Conservation (phyloP, 2,113 vertebrate species). For the Callospermophilus lateralis region DNA sequence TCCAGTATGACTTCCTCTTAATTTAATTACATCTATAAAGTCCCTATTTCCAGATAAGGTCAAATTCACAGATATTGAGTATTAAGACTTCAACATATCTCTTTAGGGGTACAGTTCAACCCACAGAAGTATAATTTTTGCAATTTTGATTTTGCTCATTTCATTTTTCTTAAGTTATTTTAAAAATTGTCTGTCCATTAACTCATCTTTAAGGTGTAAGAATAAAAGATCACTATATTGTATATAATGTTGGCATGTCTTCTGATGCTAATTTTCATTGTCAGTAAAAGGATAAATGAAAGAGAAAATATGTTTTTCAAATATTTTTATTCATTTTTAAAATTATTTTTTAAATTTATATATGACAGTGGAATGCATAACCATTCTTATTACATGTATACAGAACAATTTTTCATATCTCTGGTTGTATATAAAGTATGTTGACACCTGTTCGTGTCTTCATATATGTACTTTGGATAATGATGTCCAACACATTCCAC, state of each 20-base stretch:
- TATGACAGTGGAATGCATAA: too few relatives aligned
- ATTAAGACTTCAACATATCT: neutral
- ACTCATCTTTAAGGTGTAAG: slow-evolving; percentile 25
- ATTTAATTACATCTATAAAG: neutral
- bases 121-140: slow-evolving; percentile 7
- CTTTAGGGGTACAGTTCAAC: neutral
- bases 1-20: neutral
- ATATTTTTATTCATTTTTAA: slow-evolving; percentile 39
- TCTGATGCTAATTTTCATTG: slow-evolving; percentile 77
- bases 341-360: too few relatives aligned
- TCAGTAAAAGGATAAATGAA: slow-evolving; percentile 77
- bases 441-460: too few relatives aligned
- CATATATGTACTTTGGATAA: too few relatives aligned
- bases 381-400: too few relatives aligned
- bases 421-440: too few relatives aligned
- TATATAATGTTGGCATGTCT: slow-evolving; percentile 70
- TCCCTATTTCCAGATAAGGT: neutral
- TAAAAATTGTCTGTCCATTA: slow-evolving; percentile 8
- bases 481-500: too few relatives aligned
- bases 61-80: neutral
- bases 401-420: too few relatives aligned
- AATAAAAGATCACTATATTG: slow-evolving; percentile 39
- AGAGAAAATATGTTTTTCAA: slow-evolving; percentile 35
- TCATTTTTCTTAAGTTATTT: slow-evolving; percentile 68
- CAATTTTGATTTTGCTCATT: slow-evolving; percentile 38